Evolutionary conservation across 2,888 invertebrate genomes (phyloP), one percentile per base, ranked within the genome.

Genomic region (Apocheima hispidaria): DNA sequence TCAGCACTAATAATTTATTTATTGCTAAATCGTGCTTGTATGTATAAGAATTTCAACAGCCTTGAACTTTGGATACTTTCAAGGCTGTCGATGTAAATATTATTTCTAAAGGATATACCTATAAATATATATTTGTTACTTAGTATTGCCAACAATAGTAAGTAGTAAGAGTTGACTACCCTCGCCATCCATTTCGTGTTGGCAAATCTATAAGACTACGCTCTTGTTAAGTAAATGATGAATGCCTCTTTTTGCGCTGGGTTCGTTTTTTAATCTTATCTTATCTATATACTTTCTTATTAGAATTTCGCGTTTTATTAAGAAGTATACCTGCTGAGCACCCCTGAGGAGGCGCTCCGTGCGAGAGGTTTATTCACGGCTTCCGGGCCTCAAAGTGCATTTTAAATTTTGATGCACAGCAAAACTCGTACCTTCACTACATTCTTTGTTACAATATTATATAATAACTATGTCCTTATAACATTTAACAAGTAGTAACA

Each of bases 181-280:
- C 81, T 82, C 79, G 77, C 70, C 61, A 72, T 75, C 60, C 63
- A 73, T 73, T 78, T 81, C 80, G 76, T 84, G 81, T 84, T 85
- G 84, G 83, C 82, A 84, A 85, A 84, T 81, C 68, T 59, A 63
- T 38, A 53, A n/a, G n/a, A 62, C 9, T 28, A 68, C 65, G 74
- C 72, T 79, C 68, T 75, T 72, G 46, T 73, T 36, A 77, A 77
- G 77, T 80, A 79, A 80, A 80, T 77, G 75, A 66, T 77, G 75
- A 73, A 74, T 60, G 63, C 30, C 33, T 59, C 55, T 52, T 10
- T 63, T 68, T 65, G 66, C 67, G 61, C 54, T 69, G 46, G 65
- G 65, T 63, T 52, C 59, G 63, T 62, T 70, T 68, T 60, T 63
- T 64, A 40, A 44, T 16, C 43, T 14, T n/a, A n/a, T n/a, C n/a